These are phyloP conservation scores for Sebastes iracundus DNA, from an alignment of 2,797 vertebrate genomes.

Conservation along the genomic window DNA sequence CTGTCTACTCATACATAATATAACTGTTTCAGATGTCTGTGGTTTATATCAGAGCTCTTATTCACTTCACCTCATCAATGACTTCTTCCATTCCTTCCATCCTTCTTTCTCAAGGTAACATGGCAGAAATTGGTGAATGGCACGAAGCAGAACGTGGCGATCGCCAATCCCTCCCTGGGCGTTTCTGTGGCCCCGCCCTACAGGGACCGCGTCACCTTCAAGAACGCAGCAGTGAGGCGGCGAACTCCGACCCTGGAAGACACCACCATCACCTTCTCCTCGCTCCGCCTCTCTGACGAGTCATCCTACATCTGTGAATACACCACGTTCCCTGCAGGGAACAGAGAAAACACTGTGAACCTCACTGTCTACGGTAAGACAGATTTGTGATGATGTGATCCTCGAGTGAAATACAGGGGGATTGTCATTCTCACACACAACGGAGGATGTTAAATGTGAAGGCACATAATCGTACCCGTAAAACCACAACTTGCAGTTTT, in stretches of 20 bases:
- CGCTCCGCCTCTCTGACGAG: constrained; percentile 91
- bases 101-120: constrained; percentile 77
- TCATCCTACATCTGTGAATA: constrained; percentile 98
- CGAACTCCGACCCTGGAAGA: constrained; percentile 90
- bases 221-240: constrained; percentile 87
- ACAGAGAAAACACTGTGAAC: constrained; percentile 94
- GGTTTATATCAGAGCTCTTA: background rate
- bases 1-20: background rate
- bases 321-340: constrained; percentile 95
- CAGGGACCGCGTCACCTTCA: constrained; percentile 90
- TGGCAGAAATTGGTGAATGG: constrained; percentile 97
- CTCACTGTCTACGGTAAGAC: constrained; percentile 93
- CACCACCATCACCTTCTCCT: constrained; percentile 91
- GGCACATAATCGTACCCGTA: background rate
- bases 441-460: background rate
- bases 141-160: constrained; percentile 95
- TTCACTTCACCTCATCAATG: background rate
- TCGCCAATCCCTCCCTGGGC: constrained; percentile 93
- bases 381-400: background rate
- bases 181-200: constrained; percentile 92
- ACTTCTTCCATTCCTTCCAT: background rate
- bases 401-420: background rate
- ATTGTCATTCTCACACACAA: background rate
- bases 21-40: background rate
- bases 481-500: background rate